Evolutionary conservation across 2,797 vertebrate species (phyloP), one percentile per base, ranked within the genome.

Genomic region (Pangasius mekongensis): DNA sequence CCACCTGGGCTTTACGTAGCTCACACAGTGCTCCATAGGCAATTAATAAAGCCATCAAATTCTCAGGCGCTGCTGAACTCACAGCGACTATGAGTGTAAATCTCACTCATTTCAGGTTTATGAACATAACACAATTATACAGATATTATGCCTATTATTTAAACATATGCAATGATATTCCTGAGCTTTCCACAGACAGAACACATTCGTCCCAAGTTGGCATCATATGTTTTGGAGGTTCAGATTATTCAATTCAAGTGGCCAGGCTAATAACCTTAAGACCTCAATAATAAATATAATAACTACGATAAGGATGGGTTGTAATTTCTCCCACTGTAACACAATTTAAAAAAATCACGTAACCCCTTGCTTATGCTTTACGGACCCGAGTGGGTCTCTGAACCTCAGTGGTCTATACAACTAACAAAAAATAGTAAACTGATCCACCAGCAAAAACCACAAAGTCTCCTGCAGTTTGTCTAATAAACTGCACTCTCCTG

Each of bases 1-100:
- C 39, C 81, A 66, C 27, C 8, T 30, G 18, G 62, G 62, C 47
- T 67, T 84, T 52, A 67, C 43, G 22, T 24, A 49, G 43, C 43
- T n/a, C 24, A 7, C 49, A 62, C 22, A 27, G 4, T 30, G 64
- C 78, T 60, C 22, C 52, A 71, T 11, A 22, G 33, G 36, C 7
- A 43, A 85, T 76, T 20, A 74, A 85, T 85, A 74, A 47, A 74
- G 14, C 52, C 7, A 16, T 74, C 64, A 73, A 18, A 36, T 27
- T 56, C 47, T 54, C 66, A 71, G 20, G 18, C 22, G 0, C 24
- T 10, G 69, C 16, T 47, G 24, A 76, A 43, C 56, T 74, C 13
- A 64, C 13, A 47, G 14, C 7, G 43, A 6, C 39, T 5, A 30
- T 43, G 43, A 43, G 43, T 7, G 43, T 43, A 43, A 43, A 43